Evolutionary conservation across 2,797 vertebrate genomes (phyloP).

Genomic region (Rhinella marina): DNA sequence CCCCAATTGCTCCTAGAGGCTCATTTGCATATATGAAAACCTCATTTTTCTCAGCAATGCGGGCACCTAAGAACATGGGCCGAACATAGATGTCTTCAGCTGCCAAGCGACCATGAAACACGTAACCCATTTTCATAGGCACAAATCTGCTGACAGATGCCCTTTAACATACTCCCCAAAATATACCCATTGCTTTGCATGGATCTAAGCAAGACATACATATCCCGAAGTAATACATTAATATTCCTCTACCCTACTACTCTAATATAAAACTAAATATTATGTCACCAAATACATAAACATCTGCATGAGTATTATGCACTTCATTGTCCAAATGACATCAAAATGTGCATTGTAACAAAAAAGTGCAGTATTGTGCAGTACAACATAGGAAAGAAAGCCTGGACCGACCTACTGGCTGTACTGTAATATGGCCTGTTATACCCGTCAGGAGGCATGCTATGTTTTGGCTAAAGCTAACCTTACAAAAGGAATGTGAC

Average conservation of each 20-base stretch:
- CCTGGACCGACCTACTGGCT: background rate
- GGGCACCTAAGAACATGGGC: too few relatives aligned
- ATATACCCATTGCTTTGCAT: background rate
- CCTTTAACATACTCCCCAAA: background rate
- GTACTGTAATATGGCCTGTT: background rate
- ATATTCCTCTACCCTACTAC: background rate
- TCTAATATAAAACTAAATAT: constrained; percentile 25
- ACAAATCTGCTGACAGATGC: too few relatives aligned
- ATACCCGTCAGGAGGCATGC: background rate
- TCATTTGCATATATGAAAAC: too few relatives aligned
- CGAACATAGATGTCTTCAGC: too few relatives aligned
- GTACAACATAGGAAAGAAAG: background rate
- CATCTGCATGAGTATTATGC: constrained; percentile 11
- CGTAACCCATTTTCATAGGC: too few relatives aligned
- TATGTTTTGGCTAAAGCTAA: background rate
- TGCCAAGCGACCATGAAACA: too few relatives aligned
- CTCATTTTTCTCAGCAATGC: too few relatives aligned
- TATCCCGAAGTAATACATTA: background rate
- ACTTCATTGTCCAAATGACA: constrained; percentile 2
- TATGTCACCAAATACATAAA: constrained; percentile 40
- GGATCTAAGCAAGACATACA: background rate
- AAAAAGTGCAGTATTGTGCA: constrained; percentile 20
- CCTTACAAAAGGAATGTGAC: background rate
- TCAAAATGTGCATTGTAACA: background rate
- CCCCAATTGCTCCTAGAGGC: too few relatives aligned